Conservation (phyloP, 2,888 invertebrate genomes). For the Axea sp. region DNA sequence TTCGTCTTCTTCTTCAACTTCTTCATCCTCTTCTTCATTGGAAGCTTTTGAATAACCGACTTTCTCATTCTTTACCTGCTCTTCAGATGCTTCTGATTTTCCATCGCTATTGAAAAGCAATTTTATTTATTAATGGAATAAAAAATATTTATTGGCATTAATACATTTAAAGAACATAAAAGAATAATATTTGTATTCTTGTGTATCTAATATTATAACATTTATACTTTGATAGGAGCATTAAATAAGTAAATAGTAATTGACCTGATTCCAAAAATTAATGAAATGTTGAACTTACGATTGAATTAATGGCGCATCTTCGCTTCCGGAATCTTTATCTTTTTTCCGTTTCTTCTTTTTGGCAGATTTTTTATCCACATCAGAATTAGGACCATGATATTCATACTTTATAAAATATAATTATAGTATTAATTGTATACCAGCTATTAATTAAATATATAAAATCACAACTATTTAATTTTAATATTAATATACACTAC, state of each 20-base stretch:
- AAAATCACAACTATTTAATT: too few relatives aligned
- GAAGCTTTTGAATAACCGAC: conserved; percentile 62
- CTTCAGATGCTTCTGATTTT: conserved; percentile 61
- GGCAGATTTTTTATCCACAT: conserved; percentile 80
- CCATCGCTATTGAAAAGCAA: conserved; percentile 61
- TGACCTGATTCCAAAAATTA: too few relatives aligned
- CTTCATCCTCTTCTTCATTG: conserved; percentile 61
- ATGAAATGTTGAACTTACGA: conserved; percentile 30
- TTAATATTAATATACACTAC: too few relatives aligned
- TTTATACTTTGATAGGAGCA: too few relatives aligned
- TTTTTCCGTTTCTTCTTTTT: conserved; percentile 88
- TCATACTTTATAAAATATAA: conserved; percentile 84
- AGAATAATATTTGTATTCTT: too few relatives aligned
- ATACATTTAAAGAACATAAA: too few relatives aligned
- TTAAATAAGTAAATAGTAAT: too few relatives aligned
- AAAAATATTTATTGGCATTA: too few relatives aligned
- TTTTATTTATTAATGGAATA: too few relatives aligned
- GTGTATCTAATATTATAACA: too few relatives aligned
- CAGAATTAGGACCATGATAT: conserved; percentile 84
- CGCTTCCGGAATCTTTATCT: conserved; percentile 90
- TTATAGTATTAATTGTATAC: too few relatives aligned
- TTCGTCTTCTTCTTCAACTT: conserved; percentile 41
- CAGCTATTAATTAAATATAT: too few relatives aligned
- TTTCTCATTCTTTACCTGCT: conserved; percentile 57
- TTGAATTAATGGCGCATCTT: conserved; percentile 81